Base-by-base conservation (phyloP, 2,113 vertebrate species). In the Labrus mixtus region DNA sequence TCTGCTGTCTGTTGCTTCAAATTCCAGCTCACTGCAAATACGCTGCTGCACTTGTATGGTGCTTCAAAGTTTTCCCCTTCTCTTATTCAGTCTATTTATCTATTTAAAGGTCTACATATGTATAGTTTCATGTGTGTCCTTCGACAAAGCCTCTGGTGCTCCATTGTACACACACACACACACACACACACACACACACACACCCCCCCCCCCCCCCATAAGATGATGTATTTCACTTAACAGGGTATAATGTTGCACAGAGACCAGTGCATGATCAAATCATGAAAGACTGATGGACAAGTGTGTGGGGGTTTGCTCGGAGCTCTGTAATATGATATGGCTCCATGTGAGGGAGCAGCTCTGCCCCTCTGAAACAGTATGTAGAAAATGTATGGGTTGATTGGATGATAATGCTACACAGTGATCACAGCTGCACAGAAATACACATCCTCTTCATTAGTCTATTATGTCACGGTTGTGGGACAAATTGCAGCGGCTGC, bases 201-300 rank as follows among this genome's bases (percentile, higher is more conserved):
- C n/a, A n/a, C n/a, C n/a, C n/a, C n/a, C n/a, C n/a, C n/a, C n/a
- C 5, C 5, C 8, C 1, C n/a, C 10, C 0, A 3, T 53, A 41
- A 45, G 64, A 85, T 76, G 64, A 83, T 83, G 84, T 76, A 64
- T 65, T 78, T 67, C 88, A 78, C 67, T 67, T 87, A 43, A 72
- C 6, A 36, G 61, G 56, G 61, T 92, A 79, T 91, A 76, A 79
- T 71, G 86, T 93, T 93, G 88, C 92, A 89, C 66, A 73, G 60
- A 70, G 71, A 86, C 73, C 77, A 76, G 81, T 64, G 78, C 43
- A 67, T 90, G 77, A 93, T 93, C 88, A 85, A 87, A 93, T 92
- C 85, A 88, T 69, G 16, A 56, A 46, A 63, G 71, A 43, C 37
- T 43, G 69, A 74, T 53, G 63, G 79, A 68, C 68, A 66, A 58